Evolutionary conservation across 2,113 vertebrate genomes (phyloP).

Genomic region (Cavia porcellus): DNA sequence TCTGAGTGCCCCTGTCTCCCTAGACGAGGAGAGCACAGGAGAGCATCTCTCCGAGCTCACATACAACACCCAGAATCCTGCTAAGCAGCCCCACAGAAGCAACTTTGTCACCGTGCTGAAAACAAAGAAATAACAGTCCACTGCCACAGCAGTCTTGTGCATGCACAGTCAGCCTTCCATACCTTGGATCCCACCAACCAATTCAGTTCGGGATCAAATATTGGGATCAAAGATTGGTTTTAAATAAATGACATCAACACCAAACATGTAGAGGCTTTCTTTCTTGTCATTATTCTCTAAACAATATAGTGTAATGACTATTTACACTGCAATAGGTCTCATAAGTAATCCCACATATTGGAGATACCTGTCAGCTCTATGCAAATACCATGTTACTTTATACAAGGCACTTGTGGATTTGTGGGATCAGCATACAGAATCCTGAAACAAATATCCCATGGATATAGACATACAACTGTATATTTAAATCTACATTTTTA

Average conservation of each 20-base stretch:
- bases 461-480: background rate
- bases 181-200: background rate
- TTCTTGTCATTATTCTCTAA: background rate
- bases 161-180: background rate
- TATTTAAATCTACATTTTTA: background rate
- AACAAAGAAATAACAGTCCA: background rate
- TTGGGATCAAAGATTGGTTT: background rate
- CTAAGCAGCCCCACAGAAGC: background rate
- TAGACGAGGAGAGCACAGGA: background rate
- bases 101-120: background rate
- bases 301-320: background rate
- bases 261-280: background rate
- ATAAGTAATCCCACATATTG: background rate
- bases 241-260: background rate
- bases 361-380: background rate
- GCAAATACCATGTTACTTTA: background rate
- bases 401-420: background rate
- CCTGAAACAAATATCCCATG: background rate
- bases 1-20: background rate
- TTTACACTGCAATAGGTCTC: background rate
- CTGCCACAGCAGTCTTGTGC: background rate
- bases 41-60: background rate
- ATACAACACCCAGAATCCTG: fast-evolving
- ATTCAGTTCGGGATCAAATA: background rate
- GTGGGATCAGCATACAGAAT: too few relatives aligned